Evolutionary conservation across 64 coral and sea anemone genomes (phyloP).

Genomic region (Stichodactyla helianthus): DNA sequence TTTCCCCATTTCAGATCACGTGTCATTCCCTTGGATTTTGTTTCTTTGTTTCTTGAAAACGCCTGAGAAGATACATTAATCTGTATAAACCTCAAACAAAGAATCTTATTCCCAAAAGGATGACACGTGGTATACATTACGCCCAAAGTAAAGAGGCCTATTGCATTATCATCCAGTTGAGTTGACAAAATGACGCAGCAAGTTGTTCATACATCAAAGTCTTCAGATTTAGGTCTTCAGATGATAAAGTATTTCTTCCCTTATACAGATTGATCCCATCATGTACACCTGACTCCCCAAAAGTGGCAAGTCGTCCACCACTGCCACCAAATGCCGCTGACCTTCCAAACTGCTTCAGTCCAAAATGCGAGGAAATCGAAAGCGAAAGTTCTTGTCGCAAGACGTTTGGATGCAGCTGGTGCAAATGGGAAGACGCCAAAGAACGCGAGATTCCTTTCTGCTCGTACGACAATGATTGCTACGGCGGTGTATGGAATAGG

Average conservation of each 20-base stretch:
- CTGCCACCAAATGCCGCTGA: conserved; percentile 21
- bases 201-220: too few species aligned
- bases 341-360: conserved; percentile 28
- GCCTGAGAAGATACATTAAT: too few species aligned
- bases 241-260: background rate
- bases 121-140: too few species aligned
- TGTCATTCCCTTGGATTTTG: too few species aligned
- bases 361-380: background rate
- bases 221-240: too few species aligned
- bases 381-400: conserved; percentile 32
- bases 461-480: conserved; percentile 13
- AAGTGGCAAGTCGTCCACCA: background rate
- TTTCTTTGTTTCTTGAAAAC: too few species aligned
- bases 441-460: conserved; percentile 34
- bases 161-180: too few species aligned
- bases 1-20: too few species aligned
- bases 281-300: conserved; percentile 15
- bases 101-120: too few species aligned
- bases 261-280: conserved; percentile 4
- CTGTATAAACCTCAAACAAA: too few species aligned
- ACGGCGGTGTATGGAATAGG: conserved; percentile 17
- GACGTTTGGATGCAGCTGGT: conserved; percentile 48
- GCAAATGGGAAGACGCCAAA: conserved; percentile 3
- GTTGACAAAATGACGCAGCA: too few species aligned
- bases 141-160: too few species aligned